Evolutionary conservation across 2,888 invertebrate genomes (phyloP), one percentile per base, ranked within the genome.

Genomic region (Glyphotaelius pellucidus): DNA sequence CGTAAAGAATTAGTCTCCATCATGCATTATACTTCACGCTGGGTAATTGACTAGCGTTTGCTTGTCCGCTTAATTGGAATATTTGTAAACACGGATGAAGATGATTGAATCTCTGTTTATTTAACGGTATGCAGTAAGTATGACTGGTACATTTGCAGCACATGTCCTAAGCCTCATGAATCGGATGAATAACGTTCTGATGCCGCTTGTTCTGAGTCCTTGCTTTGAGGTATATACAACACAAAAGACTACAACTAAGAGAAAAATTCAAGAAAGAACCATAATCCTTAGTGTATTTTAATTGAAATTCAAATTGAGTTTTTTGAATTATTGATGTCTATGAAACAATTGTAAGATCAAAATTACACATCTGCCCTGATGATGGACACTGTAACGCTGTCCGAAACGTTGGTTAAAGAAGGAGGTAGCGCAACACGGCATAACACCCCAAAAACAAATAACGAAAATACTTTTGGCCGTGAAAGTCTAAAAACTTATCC

Each of bases 61-160:
- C 92, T 92, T 92, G 91, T 67, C 90, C 42, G 87, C 38, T 91
- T 92, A 93, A 93, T 93, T 92, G 90, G 91, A 84, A 92, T 91
- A 93, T 93, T 91, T 92, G 93, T 92, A 93, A 93, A 92, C 92
- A 92, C 85, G 86, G 91, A 92, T 92, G 67, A 92, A 91, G 93
- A 92, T 92, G 90, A 92, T 92, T 92, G 88, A 87, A 85, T 90
- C 90, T 90, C 90, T 52, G 90, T 38, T 84, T 90, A 84, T 84
- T 81, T 91, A 35, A 87, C 35, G 35, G 81, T 83, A 31, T 83
- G 81, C 81, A 32, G 81, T 32, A 32, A 32, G 15, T 15, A 7
- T 31, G 32, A 32, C 81, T 83, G 4, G 81, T 83, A 11, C 81
- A 14, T 32, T 2, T 7, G 25, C 12, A 19, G 25, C n/a, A 67